Conservation (phyloP, 2,113 vertebrate species). For the Monarcha castaneiventris region DNA sequence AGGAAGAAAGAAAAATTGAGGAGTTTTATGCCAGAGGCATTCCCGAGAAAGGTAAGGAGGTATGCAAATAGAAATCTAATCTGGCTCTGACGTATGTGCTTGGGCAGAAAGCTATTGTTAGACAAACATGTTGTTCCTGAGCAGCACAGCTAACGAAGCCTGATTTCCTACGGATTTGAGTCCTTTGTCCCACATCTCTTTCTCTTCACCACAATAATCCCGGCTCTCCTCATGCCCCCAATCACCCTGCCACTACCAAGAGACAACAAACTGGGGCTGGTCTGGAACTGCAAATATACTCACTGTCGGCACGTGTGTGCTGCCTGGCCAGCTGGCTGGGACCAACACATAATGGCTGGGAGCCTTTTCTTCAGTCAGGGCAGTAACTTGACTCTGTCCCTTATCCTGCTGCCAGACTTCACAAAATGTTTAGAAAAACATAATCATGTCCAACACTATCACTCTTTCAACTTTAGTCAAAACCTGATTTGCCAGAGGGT, state of each 20-base stretch:
- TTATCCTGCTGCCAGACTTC: not conserved
- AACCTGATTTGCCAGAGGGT: not conserved
- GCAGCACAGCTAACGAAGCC: conserved; percentile 18
- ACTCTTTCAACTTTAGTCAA: not conserved
- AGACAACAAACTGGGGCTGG: not conserved
- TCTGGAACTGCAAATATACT: not conserved
- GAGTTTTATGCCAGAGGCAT: not conserved
- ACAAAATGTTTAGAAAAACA: not conserved
- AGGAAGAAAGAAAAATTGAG: not conserved
- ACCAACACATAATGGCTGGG: not conserved
- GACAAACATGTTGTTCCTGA: conserved; percentile 52
- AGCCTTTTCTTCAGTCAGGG: not conserved
- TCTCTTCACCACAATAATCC: conserved; percentile 3
- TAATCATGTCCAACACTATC: not conserved
- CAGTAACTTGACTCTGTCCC: not conserved
- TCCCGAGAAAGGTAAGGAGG: conserved; percentile 40
- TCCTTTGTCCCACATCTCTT: conserved; percentile 52
- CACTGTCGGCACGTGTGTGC: not conserved
- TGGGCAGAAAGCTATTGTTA: conserved; percentile 42
- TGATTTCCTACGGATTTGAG: conserved; percentile 32
- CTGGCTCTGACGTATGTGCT: conserved; percentile 36
- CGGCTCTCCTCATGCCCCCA: not conserved
- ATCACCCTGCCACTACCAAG: not conserved
- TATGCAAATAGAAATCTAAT: conserved; percentile 60
- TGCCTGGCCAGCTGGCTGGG: not conserved